These are phyloP conservation scores for Acleris literana DNA, from an alignment of 2,888 invertebrate species.

Conservation along the genomic window DNA sequence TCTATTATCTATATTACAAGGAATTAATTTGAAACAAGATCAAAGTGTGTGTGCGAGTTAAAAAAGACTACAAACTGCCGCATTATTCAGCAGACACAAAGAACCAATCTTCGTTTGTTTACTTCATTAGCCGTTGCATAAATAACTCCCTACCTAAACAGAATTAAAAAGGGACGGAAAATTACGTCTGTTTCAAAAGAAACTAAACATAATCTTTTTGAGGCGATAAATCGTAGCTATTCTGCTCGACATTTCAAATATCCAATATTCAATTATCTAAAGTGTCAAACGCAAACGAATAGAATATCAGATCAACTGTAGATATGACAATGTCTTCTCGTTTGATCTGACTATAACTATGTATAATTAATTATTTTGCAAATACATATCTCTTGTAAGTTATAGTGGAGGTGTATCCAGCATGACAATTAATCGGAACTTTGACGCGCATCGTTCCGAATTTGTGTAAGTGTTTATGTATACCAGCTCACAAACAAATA, in stretches of 20 bases:
- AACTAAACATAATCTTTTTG: constrained; percentile 8
- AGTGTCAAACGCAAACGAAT: constrained; percentile 21
- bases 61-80: too few species aligned
- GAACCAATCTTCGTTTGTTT: not conserved
- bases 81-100: not conserved
- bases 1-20: too few species aligned
- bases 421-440: too few species aligned
- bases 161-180: constrained; percentile 4
- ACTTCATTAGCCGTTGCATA: not conserved
- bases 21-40: too few species aligned
- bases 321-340: not conserved
- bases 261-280: constrained; percentile 16
- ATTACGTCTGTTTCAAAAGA: constrained; percentile 2
- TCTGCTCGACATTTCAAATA: not conserved
- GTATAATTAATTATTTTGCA: too few species aligned
- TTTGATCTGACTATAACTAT: not conserved
- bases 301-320: constrained; percentile 9
- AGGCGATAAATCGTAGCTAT: constrained; percentile 14
- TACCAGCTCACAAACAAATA: too few species aligned
- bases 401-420: too few species aligned
- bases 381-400: too few species aligned
- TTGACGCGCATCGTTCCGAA: too few species aligned
- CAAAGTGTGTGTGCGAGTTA: too few species aligned
- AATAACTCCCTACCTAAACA: not conserved
- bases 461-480: too few species aligned